These are phyloP conservation scores for Drosophila micromelanica DNA, from an alignment of 1,140 invertebrate genomes.

Conservation along the genomic window DNA sequence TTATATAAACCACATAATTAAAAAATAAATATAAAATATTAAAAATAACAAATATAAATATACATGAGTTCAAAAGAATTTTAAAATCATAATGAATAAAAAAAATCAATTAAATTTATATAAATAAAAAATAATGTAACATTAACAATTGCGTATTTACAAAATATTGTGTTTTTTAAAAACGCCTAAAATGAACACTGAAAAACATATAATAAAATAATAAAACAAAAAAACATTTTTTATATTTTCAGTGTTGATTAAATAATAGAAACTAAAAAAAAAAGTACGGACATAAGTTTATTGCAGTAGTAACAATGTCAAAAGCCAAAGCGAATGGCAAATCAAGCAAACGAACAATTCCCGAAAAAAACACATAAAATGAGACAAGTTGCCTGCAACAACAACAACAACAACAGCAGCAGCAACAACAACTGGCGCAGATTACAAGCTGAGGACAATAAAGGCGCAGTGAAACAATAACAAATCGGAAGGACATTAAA, in stretches of 20 bases:
- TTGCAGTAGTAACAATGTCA: constrained; percentile 56
- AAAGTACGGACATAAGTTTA: constrained; percentile 23
- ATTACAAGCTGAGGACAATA: constrained; percentile 42
- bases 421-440: constrained; percentile 32
- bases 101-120: no score
- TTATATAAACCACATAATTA: no score
- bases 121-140: no score
- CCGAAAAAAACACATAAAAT: constrained; percentile 56
- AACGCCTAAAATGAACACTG: no score
- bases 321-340: constrained; percentile 50
- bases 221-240: background rate
- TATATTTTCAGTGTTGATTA: constrained; percentile 12
- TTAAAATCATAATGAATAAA: no score
- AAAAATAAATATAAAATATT: no score
- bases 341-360: constrained; percentile 45
- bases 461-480: constrained; percentile 20
- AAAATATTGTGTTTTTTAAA: no score
- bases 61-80: no score
- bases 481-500: constrained; percentile 36
- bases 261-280: background rate
- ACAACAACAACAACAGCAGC: constrained; percentile 33
- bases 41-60: no score
- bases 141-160: no score
- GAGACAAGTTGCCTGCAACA: constrained; percentile 50
- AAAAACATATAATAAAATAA: no score